Evolutionary conservation across 2,797 vertebrate genomes (phyloP).

Genomic region (Dendrocincla tyrannina): DNA sequence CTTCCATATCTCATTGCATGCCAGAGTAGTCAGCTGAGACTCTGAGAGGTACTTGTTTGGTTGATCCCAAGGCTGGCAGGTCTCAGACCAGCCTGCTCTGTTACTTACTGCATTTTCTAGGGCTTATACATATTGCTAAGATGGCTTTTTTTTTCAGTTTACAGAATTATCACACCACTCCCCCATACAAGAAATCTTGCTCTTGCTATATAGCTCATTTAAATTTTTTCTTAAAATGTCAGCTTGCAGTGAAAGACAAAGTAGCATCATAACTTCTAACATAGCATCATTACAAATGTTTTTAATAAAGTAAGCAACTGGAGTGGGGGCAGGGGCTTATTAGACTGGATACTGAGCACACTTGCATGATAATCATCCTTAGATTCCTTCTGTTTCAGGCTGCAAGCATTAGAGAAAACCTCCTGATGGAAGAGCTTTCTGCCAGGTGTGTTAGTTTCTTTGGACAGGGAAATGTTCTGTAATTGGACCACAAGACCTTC

Average conservation of each 20-base stretch:
- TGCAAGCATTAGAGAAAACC: background rate
- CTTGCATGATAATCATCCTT: background rate
- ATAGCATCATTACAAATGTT: background rate
- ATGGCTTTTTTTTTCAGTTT: background rate
- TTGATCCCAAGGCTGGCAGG: background rate
- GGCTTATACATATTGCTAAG: background rate
- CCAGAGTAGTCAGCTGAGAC: background rate
- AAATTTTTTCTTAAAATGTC: background rate
- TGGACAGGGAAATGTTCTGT: background rate
- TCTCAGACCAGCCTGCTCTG: background rate
- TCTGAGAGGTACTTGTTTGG: background rate
- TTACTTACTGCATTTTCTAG: background rate
- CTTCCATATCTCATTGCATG: rapidly evolving
- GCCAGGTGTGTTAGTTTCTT: background rate
- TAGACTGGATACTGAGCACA: background rate
- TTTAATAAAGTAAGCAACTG: background rate
- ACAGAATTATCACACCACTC: background rate
- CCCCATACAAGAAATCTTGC: background rate
- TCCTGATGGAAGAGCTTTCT: background rate
- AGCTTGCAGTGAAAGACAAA: background rate
- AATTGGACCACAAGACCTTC: background rate
- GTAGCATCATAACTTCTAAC: background rate
- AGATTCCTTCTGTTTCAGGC: background rate
- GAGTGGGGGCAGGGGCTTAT: background rate
- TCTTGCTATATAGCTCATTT: background rate